Evolutionary conservation across 2,888 invertebrate genomes (phyloP).

Genomic region (Ceraclea dissimilis): DNA sequence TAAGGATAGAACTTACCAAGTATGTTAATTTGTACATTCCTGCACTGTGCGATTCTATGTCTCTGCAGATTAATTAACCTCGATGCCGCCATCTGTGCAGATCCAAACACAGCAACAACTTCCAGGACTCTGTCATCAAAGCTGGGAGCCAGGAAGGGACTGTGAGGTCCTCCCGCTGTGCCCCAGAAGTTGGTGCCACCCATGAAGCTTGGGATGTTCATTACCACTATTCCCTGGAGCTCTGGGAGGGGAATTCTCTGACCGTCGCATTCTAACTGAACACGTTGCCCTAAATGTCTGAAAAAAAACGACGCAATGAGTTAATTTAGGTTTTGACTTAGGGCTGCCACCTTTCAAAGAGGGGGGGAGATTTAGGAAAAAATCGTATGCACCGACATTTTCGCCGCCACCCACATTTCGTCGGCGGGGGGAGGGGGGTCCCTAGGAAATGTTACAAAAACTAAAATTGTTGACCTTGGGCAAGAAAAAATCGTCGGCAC

Average conservation of each 20-base stretch:
- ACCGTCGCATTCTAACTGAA: constrained; percentile 94
- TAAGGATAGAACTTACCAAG: constrained; percentile 56
- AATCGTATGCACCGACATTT: no score
- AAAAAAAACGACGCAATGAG: not conserved
- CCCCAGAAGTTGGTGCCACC: constrained; percentile 99
- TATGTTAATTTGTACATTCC: constrained; percentile 93
- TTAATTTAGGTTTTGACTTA: no score
- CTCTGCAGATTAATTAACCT: constrained; percentile 91
- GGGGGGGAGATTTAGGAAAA: not conserved
- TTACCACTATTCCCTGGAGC: constrained; percentile 91
- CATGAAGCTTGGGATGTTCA: constrained; percentile 94
- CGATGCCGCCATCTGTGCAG: constrained; percentile 96
- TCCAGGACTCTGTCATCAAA: constrained; percentile 95
- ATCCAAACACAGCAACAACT: constrained; percentile 96
- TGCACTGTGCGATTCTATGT: constrained; percentile 95
- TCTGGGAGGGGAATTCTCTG: constrained; percentile 92
- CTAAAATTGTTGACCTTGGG: no score
- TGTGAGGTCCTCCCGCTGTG: constrained; percentile 50
- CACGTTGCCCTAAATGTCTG: constrained; percentile 85
- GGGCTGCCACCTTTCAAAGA: not conserved
- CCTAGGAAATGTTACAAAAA: no score
- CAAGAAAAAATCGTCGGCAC: no score
- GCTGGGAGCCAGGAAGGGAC: constrained; percentile 80
- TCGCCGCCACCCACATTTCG: no score
- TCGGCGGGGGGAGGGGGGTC: no score